Evolutionary conservation across 2,113 vertebrate species (phyloP).

Genomic region (Sylvietta virens): DNA sequence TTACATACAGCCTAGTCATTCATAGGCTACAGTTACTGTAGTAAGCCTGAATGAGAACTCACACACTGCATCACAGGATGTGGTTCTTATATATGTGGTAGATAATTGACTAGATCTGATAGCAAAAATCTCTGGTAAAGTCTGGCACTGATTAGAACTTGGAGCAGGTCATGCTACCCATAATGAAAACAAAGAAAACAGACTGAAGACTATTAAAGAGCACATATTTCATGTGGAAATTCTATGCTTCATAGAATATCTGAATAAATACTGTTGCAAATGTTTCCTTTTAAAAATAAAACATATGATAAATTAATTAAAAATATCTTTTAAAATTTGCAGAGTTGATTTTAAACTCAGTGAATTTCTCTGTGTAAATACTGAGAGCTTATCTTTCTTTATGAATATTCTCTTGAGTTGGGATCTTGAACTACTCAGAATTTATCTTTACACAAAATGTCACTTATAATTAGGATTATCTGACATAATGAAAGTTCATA

Average conservation of each 20-base stretch:
- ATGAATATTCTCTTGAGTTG: not conserved
- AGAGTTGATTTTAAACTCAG: not conserved
- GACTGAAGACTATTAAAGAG: not conserved
- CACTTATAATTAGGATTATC: not conserved
- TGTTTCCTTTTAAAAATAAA: not conserved
- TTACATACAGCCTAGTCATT: not conserved
- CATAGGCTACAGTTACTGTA: not conserved
- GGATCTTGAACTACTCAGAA: not conserved
- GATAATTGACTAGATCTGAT: not conserved
- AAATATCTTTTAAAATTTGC: not conserved
- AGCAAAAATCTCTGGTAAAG: not conserved
- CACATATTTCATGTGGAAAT: not conserved
- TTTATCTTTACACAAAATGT: not conserved
- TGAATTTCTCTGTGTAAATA: not conserved
- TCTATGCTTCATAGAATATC: not conserved
- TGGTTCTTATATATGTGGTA: not conserved
- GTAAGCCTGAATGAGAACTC: not conserved
- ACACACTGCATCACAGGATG: not conserved
- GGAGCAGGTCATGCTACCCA: not conserved
- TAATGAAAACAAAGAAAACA: not conserved
- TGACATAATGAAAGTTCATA: not conserved
- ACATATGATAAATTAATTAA: not conserved
- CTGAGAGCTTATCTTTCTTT: not conserved
- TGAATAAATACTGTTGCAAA: not conserved
- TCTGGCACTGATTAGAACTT: not conserved